Conservation (phyloP, 2,113 vertebrate species). For the Tonatia bakeri region DNA sequence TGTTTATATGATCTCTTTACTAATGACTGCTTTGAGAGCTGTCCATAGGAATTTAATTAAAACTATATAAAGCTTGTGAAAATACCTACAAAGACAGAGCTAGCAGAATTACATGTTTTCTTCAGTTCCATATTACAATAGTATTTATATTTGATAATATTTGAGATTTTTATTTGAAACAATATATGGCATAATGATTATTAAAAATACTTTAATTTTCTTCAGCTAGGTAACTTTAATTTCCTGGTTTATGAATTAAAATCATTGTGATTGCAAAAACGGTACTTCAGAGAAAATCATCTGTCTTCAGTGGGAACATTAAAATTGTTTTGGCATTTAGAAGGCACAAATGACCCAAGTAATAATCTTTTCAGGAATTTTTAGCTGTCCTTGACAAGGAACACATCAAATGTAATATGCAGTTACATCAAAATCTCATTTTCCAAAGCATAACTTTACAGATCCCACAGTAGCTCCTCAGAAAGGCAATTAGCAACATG, state of each 20-base stretch:
- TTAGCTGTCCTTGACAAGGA: slow-evolving; percentile 31
- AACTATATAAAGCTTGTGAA: neutral
- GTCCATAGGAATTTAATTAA: neutral
- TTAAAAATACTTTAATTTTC: neutral
- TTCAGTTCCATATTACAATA: neutral
- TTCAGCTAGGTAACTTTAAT: slow-evolving; percentile 10
- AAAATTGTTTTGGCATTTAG: neutral
- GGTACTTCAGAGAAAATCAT: neutral
- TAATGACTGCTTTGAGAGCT: neutral
- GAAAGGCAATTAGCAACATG: neutral
- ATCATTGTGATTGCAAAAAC: neutral
- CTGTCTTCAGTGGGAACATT: neutral
- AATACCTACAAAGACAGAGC: neutral
- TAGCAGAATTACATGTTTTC: neutral
- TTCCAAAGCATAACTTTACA: slow-evolving; percentile 34
- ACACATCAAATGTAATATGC: neutral
- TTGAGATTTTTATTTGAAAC: neutral
- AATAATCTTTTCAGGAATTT: slow-evolving; percentile 13
- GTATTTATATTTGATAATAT: neutral
- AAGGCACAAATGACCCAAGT: slow-evolving; percentile 8
- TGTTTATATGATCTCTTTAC: neutral
- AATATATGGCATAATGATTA: neutral
- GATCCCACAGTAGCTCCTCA: neutral
- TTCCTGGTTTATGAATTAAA: neutral
- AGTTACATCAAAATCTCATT: slow-evolving; percentile 48